Evolutionary conservation across 2,888 invertebrate species (phyloP).

Genomic region (Caradrina clavipalpis): DNA sequence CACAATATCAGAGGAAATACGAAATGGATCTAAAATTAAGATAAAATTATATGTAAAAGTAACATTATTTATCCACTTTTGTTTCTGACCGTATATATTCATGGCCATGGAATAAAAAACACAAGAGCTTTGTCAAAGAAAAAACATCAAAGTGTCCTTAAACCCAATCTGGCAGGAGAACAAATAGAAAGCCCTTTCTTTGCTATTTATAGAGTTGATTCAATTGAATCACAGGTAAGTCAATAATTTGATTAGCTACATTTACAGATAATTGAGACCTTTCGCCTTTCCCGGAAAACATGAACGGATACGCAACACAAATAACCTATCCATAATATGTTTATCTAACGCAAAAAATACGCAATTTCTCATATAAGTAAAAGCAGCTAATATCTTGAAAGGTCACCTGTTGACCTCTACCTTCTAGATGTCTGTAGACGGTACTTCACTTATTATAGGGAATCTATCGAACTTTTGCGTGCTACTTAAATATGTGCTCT

Average conservation of each 20-base stretch:
- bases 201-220: too few species aligned
- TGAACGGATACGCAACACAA: not conserved
- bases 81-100: too few species aligned
- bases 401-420: constrained; percentile 36
- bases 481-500: constrained; percentile 6
- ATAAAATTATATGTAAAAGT: too few species aligned
- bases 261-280: not conserved
- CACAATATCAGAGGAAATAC: too few species aligned
- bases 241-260: not conserved
- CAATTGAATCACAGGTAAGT: not conserved
- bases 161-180: constrained; percentile 4
- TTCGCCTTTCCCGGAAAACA: constrained; percentile 14
- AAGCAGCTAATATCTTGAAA: constrained; percentile 23
- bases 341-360: constrained; percentile 1
- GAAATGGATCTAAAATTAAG: too few species aligned
- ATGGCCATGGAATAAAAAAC: too few species aligned
- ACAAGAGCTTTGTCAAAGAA: not conserved
- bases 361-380: constrained; percentile 23
- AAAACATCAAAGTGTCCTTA: not conserved
- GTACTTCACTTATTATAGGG: not conserved
- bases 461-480: constrained; percentile 17
- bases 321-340: not conserved
- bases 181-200: not conserved
- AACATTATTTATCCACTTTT: too few species aligned
- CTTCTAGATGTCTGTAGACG: constrained; percentile 21